A percentile compares a stretch with the other conserved stretches of the same genome.
Conservation (phyloP, 2,797 vertebrate genomes). For the Pseudocheirus occidentalis region DNA sequence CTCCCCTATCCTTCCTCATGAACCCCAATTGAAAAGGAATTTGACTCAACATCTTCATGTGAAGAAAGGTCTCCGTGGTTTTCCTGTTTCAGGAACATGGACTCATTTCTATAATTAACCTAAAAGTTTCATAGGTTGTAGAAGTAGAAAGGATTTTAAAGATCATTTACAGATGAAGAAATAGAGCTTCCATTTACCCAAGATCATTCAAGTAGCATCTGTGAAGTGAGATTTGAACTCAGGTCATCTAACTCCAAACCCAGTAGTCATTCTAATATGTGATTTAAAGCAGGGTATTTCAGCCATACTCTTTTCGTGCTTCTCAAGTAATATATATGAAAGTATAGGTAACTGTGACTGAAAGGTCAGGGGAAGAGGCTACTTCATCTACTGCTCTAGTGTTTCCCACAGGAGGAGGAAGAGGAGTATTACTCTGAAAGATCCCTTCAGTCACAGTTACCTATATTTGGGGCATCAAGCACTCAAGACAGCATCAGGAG, state of each 20-base stretch:
- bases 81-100: not conserved
- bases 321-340: not conserved
- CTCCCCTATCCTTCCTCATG: not conserved
- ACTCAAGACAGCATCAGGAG: not conserved
- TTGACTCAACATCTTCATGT: not conserved
- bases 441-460: no score
- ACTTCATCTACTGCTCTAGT: not conserved
- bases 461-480: not conserved
- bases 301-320: not conserved
- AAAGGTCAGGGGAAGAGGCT: not conserved
- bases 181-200: not conserved
- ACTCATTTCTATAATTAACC: not conserved
- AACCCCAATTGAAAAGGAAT: not conserved
- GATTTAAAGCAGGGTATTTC: not conserved
- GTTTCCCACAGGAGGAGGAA: not conserved
- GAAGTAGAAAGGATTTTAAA: not conserved
- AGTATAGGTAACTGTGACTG: not conserved
- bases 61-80: not conserved
- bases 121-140: not conserved
- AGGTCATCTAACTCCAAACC: not conserved
- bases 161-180: not conserved
- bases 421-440: not conserved
- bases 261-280: not conserved
- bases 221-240: not conserved
- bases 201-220: not conserved